Percentiles rank a stretch among this genome's conserved stretches.
phyloP scores from a whole-genome alignment of 2,888 invertebrate genomes.

The Poecilobothrus nobilitatus region DNA sequence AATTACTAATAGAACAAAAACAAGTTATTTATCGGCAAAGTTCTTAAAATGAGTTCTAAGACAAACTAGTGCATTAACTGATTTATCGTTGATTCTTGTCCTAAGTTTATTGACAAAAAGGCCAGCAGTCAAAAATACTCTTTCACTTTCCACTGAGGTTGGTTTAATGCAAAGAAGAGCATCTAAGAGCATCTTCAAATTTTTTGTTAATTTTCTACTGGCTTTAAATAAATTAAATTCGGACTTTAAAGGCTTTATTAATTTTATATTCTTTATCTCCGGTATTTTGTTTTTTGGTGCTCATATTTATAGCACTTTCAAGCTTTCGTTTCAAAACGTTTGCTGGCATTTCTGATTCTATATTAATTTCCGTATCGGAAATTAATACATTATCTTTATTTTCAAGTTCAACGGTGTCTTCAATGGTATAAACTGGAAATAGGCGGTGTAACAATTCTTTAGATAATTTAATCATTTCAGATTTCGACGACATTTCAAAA shows the following conservation, averaged over 20 bases:
- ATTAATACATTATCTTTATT: neutral
- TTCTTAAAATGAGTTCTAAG: slow-evolving; percentile 13
- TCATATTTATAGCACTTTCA: slow-evolving; percentile 10
- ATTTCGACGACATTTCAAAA: too few species aligned
- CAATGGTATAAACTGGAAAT: too few species aligned
- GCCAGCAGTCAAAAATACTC: slow-evolving; percentile 11
- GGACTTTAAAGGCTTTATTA: too few species aligned
- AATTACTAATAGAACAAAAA: slow-evolving; percentile 9
- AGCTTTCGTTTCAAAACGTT: slow-evolving; percentile 10
- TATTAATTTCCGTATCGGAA: slow-evolving; percentile 10
- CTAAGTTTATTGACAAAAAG: slow-evolving; percentile 10
- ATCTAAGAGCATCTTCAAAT: slow-evolving; percentile 2
- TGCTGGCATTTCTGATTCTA: slow-evolving; percentile 8
- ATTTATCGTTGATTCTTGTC: slow-evolving; percentile 10
- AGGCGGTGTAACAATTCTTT: too few species aligned
- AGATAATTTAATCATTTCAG: too few species aligned
- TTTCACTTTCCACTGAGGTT: slow-evolving; percentile 11
- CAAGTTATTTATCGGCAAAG: slow-evolving; percentile 8
- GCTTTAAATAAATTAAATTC: slow-evolving; percentile 14
- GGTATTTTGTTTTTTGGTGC: slow-evolving; percentile 5
- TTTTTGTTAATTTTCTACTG: slow-evolving; percentile 13
- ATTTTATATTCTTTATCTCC: too few species aligned
- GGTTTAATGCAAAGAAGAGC: slow-evolving; percentile 7
- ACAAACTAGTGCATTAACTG: slow-evolving; percentile 12
- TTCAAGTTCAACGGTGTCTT: too few species aligned